A percentile compares a stretch with the other conserved stretches of the same genome.
Evolutionary conservation across 2,888 invertebrate species (phyloP).

Genomic region (Caenorhabditis sp.): DNA sequence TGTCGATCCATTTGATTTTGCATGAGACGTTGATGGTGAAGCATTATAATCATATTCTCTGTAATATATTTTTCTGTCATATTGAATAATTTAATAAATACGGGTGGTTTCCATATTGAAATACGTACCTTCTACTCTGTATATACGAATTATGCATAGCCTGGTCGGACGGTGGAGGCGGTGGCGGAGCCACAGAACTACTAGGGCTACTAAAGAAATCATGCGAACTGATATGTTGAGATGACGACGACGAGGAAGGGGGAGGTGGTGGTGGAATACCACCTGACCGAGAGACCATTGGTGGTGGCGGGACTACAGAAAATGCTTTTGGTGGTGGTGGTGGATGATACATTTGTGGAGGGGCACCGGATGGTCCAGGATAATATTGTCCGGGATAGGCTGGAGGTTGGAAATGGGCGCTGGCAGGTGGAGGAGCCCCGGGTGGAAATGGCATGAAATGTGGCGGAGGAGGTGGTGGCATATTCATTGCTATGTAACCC

Average conservation of each 20-base stretch:
- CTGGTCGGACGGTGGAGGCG: slow-evolving; percentile 3
- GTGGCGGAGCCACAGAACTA: slow-evolving; percentile 3
- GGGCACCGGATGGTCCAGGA: not conserved
- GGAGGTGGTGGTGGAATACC: slow-evolving; percentile 6
- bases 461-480: slow-evolving; percentile 1
- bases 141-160: not conserved
- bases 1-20: not conserved
- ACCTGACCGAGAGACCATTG: not conserved
- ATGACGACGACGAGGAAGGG: not conserved
- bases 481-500: not conserved
- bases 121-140: not conserved
- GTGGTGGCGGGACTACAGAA: not conserved
- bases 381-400: not conserved
- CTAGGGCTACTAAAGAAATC: not conserved
- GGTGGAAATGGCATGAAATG: too few relatives aligned
- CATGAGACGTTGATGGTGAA: slow-evolving; percentile 8
- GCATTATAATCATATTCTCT: not conserved
- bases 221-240: not conserved
- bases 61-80: not conserved
- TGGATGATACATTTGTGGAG: not conserved
- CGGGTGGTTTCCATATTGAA: not conserved
- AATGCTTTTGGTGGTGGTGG: not conserved
- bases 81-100: too few relatives aligned
- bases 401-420: not conserved
- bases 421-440: not conserved